phyloP scores from a whole-genome alignment of 2,888 invertebrate genomes.

The Lepidocyrtoides sp. region DNA sequence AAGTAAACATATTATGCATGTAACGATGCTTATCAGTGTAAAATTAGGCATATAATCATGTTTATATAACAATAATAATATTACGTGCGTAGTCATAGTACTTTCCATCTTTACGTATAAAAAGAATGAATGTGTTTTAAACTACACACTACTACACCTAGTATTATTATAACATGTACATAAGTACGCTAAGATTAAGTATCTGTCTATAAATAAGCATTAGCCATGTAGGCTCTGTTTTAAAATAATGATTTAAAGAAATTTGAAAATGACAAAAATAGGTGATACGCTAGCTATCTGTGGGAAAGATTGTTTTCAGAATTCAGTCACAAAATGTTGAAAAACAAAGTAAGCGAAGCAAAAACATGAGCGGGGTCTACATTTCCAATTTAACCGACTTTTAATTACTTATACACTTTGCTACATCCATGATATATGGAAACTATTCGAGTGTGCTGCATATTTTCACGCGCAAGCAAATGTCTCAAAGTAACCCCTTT shows the following conservation, averaged over 20 bases:
- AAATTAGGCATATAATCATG: slow-evolving; percentile 66
- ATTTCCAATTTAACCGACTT: neutral
- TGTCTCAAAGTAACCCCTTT: slow-evolving; percentile 35
- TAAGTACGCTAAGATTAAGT: too few relatives aligned
- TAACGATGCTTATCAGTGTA: slow-evolving; percentile 48
- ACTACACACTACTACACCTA: too few relatives aligned
- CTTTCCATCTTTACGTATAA: too few relatives aligned
- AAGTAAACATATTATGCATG: slow-evolving; percentile 41
- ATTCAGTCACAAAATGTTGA: neutral
- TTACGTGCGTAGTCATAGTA: neutral
- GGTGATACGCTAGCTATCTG: neutral
- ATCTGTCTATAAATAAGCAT: too few relatives aligned
- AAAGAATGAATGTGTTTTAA: too few relatives aligned
- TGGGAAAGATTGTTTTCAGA: neutral
- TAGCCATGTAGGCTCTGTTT: too few relatives aligned
- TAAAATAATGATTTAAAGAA: neutral
- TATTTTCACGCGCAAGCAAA: slow-evolving; percentile 27
- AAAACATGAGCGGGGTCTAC: neutral
- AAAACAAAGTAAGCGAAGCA: neutral
- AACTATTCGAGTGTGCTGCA: slow-evolving; percentile 12
- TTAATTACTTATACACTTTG: neutral
- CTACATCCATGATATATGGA: neutral
- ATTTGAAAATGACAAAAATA: slow-evolving; percentile 2
- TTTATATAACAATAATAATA: slow-evolving; percentile 37
- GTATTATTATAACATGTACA: too few relatives aligned